Conservation (phyloP, 2,113 vertebrate species). For the Fulica atra region DNA sequence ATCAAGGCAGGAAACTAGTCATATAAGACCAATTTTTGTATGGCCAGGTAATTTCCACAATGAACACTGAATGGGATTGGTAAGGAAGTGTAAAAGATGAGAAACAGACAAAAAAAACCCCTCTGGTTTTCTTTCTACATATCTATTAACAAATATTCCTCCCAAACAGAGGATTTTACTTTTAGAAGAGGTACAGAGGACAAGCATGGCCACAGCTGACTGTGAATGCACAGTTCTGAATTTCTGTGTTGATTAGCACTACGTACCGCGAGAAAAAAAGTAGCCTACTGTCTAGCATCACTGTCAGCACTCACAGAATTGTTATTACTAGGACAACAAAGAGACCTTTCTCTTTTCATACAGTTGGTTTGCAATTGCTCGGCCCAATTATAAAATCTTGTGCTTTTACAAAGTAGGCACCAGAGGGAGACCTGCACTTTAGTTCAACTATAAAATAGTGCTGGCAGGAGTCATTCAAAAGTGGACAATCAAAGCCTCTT, state of each 20-base stretch:
- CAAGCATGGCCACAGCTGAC: not conserved
- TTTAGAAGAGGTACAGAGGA: not conserved
- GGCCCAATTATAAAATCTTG: conserved; percentile 45
- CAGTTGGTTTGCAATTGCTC: conserved; percentile 15
- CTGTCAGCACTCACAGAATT: not conserved
- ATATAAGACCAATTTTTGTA: not conserved
- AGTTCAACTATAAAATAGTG: conserved; percentile 24
- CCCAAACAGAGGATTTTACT: not conserved
- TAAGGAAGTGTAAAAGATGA: not conserved
- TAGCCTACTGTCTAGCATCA: not conserved
- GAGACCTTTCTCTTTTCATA: conserved; percentile 39
- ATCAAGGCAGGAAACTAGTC: not conserved
- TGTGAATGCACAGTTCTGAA: not conserved
- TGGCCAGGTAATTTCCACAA: not conserved
- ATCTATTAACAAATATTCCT: not conserved
- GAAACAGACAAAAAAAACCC: not conserved
- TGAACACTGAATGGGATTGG: not conserved
- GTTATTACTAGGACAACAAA: conserved; percentile 24
- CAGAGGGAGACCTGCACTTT: conserved; percentile 67
- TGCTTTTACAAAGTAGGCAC: conserved; percentile 60
- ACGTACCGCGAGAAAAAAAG: not conserved
- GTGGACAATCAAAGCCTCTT: conserved; percentile 11
- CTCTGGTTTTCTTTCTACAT: not conserved
- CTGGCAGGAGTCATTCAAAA: not conserved
- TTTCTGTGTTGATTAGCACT: not conserved